Percentiles rank a stretch among this genome's conserved stretches.
Conservation (phyloP, 2,888 invertebrate genomes). For the Ypsolopha scabrella region DNA sequence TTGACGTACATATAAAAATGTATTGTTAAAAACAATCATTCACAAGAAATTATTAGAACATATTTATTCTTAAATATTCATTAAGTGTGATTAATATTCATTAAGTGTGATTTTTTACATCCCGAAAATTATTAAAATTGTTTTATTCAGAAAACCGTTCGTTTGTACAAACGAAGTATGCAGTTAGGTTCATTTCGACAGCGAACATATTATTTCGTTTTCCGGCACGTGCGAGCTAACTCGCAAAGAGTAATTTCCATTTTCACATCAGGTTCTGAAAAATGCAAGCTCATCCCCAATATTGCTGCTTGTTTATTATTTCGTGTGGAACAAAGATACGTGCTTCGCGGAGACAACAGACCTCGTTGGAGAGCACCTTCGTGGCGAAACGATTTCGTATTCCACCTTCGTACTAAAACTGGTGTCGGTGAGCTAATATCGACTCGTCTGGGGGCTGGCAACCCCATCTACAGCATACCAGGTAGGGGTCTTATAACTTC, state of each 20-base stretch:
- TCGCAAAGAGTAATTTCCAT: neutral
- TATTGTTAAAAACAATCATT: too few species aligned
- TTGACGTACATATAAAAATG: too few species aligned
- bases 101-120: too few species aligned
- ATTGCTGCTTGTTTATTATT: constrained; percentile 1
- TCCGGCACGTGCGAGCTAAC: neutral
- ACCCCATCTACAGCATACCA: constrained; percentile 4
- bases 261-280: neutral
- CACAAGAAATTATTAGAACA: too few species aligned
- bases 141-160: too few species aligned
- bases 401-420: constrained; percentile 24
- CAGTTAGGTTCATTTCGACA: neutral
- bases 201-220: neutral
- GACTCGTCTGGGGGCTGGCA: constrained; percentile 20
- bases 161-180: too few species aligned
- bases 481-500: constrained; percentile 9
- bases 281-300: neutral
- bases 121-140: too few species aligned
- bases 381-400: constrained; percentile 24
- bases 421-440: constrained; percentile 38
- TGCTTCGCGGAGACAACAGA: neutral
- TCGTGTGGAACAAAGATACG: neutral
- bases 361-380: neutral
- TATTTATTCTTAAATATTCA: too few species aligned
- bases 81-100: too few species aligned